Conservation (phyloP, 1,140 invertebrate species). For the Hylyphantes graminicola region DNA sequence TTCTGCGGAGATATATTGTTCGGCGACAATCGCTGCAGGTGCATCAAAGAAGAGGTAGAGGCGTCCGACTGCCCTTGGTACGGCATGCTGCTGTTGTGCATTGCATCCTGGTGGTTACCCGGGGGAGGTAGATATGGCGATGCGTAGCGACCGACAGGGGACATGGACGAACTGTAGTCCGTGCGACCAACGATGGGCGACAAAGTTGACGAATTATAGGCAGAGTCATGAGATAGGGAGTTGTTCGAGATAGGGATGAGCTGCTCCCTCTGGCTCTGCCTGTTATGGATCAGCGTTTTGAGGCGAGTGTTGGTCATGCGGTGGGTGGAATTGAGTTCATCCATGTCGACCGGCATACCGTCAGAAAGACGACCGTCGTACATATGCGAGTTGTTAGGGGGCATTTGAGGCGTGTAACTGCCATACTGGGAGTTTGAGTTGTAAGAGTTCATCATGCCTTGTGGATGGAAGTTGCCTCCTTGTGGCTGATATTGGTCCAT, state of each 20-base stretch:
- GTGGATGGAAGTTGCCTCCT: slow-evolving; percentile 41
- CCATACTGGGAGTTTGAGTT: slow-evolving; percentile 48
- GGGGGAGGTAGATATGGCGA: slow-evolving; percentile 52
- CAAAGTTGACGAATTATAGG: background rate
- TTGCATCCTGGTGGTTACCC: slow-evolving; percentile 14
- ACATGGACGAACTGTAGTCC: background rate
- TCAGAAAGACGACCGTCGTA: slow-evolving; percentile 26
- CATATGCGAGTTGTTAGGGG: slow-evolving; percentile 22
- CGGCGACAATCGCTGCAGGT: slow-evolving; percentile 51
- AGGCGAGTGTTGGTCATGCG: slow-evolving; percentile 64
- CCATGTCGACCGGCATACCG: slow-evolving; percentile 23
- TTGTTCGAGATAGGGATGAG: slow-evolving; percentile 47
- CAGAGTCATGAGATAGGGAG: slow-evolving; percentile 14
- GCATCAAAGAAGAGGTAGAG: slow-evolving; percentile 43
- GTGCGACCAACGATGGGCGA: background rate
- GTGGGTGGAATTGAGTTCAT: slow-evolving; percentile 60
- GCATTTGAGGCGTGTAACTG: slow-evolving; percentile 50
- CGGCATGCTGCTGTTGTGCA: slow-evolving; percentile 20
- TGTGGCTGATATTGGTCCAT: slow-evolving; percentile 56
- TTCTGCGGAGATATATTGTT: slow-evolving; percentile 30
- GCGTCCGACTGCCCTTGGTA: slow-evolving; percentile 27
- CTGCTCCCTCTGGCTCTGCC: slow-evolving; percentile 64
- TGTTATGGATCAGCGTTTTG: slow-evolving; percentile 64
- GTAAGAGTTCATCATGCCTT: slow-evolving; percentile 41
- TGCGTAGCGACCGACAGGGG: slow-evolving; percentile 9